phyloP scores from a whole-genome alignment of 2,113 vertebrate genomes.

The Callopanchax toddi region DNA sequence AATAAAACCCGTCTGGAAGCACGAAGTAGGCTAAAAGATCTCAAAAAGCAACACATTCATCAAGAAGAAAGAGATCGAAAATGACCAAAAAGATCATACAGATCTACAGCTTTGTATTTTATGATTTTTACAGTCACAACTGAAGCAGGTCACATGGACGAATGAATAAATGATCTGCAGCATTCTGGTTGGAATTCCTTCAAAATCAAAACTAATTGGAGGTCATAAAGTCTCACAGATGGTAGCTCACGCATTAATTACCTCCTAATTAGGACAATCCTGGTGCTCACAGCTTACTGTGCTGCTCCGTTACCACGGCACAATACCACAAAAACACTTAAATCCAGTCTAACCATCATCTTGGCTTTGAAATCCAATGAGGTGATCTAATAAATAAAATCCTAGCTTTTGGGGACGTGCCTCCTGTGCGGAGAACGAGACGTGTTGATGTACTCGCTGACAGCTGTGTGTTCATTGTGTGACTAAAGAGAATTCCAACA shows the following conservation, averaged over 20 bases:
- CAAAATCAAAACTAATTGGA: conserved; percentile 14
- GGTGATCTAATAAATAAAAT: background rate
- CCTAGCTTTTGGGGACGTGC: background rate
- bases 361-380: background rate
- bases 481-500: conserved; percentile 41
- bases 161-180: background rate
- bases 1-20: too few relatives aligned
- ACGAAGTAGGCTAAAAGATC: too few relatives aligned
- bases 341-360: background rate
- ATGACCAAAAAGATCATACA: too few relatives aligned
- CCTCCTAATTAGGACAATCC: conserved; percentile 29
- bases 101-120: too few relatives aligned
- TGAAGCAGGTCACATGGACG: background rate
- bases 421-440: background rate
- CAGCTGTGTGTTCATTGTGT: conserved; percentile 14
- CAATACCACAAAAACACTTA: conserved; percentile 14
- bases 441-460: conserved; percentile 20
- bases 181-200: background rate
- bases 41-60: too few relatives aligned
- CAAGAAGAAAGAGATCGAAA: too few relatives aligned
- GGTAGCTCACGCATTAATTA: conserved; percentile 30
- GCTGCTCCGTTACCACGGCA: conserved; percentile 3
- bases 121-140: background rate
- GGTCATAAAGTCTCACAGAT: conserved; percentile 34
- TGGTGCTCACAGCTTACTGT: conserved; percentile 8